phyloP scores from a whole-genome alignment of 92 coral and sea anemone species.

The Isaurus tuberculatus region DNA sequence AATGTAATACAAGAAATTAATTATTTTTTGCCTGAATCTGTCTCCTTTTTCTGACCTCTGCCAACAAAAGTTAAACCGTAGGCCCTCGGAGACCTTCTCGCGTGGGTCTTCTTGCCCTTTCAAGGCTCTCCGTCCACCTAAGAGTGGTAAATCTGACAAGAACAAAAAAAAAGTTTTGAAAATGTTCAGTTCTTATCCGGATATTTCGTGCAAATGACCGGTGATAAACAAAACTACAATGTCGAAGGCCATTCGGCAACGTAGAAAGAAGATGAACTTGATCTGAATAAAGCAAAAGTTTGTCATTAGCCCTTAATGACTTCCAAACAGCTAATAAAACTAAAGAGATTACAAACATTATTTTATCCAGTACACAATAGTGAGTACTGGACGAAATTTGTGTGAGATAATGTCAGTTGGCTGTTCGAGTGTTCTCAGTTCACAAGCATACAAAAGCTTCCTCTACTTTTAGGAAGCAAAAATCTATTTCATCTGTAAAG shows the following conservation, averaged over 20 bases:
- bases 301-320: not conserved
- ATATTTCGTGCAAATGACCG: not conserved
- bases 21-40: not conserved
- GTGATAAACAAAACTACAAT: not conserved
- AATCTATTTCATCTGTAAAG: not conserved
- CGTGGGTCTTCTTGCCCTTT: too few relatives aligned
- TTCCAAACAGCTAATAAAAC: constrained; percentile 10
- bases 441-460: constrained; percentile 21
- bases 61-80: not conserved
- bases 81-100: too few relatives aligned
- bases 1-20: not conserved
- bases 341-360: constrained; percentile 7
- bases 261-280: not conserved
- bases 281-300: not conserved
- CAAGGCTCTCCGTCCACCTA: too few relatives aligned
- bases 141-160: too few relatives aligned
- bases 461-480: constrained; percentile 29
- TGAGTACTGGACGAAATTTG: not conserved
- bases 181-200: not conserved
- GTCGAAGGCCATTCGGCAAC: not conserved
- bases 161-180: too few relatives aligned
- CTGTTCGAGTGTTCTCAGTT: not conserved
- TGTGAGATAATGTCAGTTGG: constrained; percentile 40
- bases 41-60: not conserved
- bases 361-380: not conserved